phyloP scores from a whole-genome alignment of 2,797 vertebrate species.

The Coreius guichenoti region DNA sequence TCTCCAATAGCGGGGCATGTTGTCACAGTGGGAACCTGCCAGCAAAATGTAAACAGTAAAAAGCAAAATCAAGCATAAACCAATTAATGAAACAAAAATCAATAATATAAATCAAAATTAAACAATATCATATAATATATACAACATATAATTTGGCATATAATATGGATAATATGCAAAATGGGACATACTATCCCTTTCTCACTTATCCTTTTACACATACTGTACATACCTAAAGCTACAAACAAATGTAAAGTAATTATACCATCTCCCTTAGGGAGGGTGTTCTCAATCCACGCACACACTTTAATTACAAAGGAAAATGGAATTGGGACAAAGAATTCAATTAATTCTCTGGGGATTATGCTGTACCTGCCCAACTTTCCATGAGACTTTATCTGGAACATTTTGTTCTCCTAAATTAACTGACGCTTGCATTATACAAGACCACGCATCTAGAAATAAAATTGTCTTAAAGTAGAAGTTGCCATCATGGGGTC shows the following conservation, averaged over 20 bases:
- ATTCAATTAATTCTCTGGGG: neutral
- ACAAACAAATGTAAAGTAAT: constrained; percentile 6
- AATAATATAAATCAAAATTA: too few relatives aligned
- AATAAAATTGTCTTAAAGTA: neutral
- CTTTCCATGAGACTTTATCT: neutral
- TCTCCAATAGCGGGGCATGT: neutral
- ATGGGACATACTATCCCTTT: neutral
- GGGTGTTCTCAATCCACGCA: neutral
- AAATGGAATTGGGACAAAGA: constrained; percentile 17
- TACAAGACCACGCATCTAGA: neutral
- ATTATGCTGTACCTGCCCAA: neutral
- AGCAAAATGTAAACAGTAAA: neutral
- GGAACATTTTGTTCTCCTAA: constrained; percentile 9
- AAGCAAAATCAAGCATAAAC: neutral
- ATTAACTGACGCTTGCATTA: neutral
- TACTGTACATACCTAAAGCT: neutral
- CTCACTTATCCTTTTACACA: neutral
- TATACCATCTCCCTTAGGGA: neutral
- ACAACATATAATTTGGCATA: neutral
- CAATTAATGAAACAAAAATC: neutral
- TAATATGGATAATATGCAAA: neutral
- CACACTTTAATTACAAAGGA: constrained; percentile 21
- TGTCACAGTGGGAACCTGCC: neutral
- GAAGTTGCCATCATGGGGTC: neutral
- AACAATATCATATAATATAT: neutral